phyloP scores from a whole-genome alignment of 2,113 vertebrate species.

The Nothoprocta perdicaria region DNA sequence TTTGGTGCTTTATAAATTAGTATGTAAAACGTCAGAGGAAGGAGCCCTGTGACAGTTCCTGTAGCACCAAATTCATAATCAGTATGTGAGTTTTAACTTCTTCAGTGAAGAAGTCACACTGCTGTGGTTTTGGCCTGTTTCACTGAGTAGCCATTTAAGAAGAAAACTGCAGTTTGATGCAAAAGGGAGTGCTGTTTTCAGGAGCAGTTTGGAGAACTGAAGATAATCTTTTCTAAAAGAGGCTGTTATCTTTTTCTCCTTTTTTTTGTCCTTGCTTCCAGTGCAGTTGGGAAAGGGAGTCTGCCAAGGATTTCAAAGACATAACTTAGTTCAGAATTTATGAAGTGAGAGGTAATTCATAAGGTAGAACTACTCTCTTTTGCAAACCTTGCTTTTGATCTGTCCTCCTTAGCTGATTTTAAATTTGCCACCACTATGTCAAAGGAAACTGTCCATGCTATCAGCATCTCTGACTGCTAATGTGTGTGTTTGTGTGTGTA shows the following conservation, averaged over 20 bases:
- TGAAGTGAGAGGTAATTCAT: neutral
- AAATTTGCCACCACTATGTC: neutral
- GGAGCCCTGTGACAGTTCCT: neutral
- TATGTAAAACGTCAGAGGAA: neutral
- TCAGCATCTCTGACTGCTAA: neutral
- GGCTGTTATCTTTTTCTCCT: rapidly evolving
- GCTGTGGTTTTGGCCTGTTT: neutral
- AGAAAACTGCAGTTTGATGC: neutral
- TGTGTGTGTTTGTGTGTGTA: no score
- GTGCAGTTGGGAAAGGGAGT: neutral
- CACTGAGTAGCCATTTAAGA: neutral
- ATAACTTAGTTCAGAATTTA: neutral
- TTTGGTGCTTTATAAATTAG: neutral
- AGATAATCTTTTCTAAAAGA: neutral
- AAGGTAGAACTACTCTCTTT: neutral
- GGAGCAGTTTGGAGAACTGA: neutral
- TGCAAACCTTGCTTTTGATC: neutral
- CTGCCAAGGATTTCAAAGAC: neutral
- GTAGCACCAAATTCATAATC: neutral
- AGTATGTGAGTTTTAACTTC: neutral
- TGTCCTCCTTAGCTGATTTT: neutral
- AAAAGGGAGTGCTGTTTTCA: neutral
- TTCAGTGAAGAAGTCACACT: neutral
- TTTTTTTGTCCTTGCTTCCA: neutral
- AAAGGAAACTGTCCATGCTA: neutral